phyloP scores from a whole-genome alignment of 2,888 invertebrate species.

The Caenorhabditis japonica region DNA sequence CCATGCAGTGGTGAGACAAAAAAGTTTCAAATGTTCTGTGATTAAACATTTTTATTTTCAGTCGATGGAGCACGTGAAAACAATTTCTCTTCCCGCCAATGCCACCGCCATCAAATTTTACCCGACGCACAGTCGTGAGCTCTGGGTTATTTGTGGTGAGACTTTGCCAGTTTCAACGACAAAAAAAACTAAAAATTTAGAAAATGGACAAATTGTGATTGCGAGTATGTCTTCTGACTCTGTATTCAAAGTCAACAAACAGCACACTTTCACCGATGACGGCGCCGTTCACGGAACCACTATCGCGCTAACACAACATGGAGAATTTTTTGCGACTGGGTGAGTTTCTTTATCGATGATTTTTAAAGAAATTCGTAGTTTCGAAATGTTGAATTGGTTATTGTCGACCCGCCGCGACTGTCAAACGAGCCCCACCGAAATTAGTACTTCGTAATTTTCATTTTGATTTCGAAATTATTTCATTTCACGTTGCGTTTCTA shows the following conservation, averaged over 20 bases:
- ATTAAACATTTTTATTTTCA: constrained; percentile 20
- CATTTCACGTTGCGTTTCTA: too few relatives aligned
- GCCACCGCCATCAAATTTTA: constrained; percentile 46
- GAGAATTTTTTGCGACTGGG: constrained; percentile 57
- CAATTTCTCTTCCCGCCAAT: constrained; percentile 48
- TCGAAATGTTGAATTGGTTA: too few relatives aligned
- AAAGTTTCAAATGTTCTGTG: constrained; percentile 6
- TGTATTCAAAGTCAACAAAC: not conserved
- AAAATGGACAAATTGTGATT: constrained; percentile 53
- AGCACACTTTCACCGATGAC: constrained; percentile 57
- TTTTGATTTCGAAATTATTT: too few relatives aligned
- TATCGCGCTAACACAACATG: constrained; percentile 53
- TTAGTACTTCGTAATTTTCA: too few relatives aligned
- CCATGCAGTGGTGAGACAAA: constrained; percentile 42
- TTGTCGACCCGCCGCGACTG: too few relatives aligned
- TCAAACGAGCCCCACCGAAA: too few relatives aligned
- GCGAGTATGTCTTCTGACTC: constrained; percentile 9
- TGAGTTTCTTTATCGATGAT: constrained; percentile 2
- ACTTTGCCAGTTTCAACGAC: not conserved
- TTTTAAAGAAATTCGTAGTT: too few relatives aligned
- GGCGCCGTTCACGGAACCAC: constrained; percentile 59
- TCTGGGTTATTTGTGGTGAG: constrained; percentile 56
- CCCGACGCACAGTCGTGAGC: constrained; percentile 44
- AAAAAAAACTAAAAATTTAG: too few relatives aligned
- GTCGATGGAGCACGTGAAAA: constrained; percentile 62